Evolutionary conservation across 2,888 invertebrate species (phyloP).

Genomic region (Epirrhoe tristata): DNA sequence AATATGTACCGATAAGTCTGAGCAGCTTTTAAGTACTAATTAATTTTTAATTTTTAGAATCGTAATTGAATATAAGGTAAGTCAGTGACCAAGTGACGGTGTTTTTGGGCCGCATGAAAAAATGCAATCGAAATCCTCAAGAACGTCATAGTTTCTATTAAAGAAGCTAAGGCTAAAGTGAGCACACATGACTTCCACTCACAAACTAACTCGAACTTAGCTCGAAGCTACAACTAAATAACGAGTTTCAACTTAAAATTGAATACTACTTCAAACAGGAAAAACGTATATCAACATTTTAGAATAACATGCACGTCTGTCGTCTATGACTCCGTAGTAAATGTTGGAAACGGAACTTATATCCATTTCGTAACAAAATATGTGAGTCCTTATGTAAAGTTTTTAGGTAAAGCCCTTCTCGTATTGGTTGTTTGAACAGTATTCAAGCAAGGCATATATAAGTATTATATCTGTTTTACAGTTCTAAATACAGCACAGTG

Average conservation of each 20-base stretch:
- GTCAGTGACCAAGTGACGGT: too few species aligned
- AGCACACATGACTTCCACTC: slow-evolving; percentile 50
- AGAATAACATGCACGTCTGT: slow-evolving; percentile 15
- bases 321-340: background rate
- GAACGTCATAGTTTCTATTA: background rate
- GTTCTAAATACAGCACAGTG: too few species aligned
- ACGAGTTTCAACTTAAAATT: slow-evolving; percentile 48
- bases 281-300: slow-evolving; percentile 48
- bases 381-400: background rate
- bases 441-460: too few species aligned
- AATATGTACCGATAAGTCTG: background rate
- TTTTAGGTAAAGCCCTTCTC: too few species aligned
- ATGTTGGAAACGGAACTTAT: background rate
- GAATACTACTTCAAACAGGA: slow-evolving; percentile 51
- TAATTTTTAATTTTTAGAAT: background rate
- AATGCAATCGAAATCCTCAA: background rate
- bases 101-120: background rate
- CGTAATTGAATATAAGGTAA: too few species aligned
- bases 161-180: slow-evolving; percentile 40
- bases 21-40: background rate
- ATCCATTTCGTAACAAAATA: background rate
- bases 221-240: slow-evolving; percentile 56
- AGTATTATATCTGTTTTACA: too few species aligned
- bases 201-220: slow-evolving; percentile 56
- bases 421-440: too few species aligned